Evolutionary conservation across 1,140 invertebrate species (phyloP).

Genomic region (Goniozus legneri): DNA sequence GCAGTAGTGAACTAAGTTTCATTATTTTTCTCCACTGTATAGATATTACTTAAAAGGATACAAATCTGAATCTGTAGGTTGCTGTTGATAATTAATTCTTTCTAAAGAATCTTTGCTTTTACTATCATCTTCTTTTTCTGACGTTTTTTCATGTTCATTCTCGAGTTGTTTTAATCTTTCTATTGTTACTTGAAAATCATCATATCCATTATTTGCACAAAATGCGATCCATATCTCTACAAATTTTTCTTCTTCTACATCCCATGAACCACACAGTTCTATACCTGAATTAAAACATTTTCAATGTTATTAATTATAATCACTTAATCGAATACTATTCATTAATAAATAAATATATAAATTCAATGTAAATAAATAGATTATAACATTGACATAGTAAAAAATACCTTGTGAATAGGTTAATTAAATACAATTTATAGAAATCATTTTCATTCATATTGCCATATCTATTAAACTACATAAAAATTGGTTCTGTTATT

Average conservation of each 20-base stretch:
- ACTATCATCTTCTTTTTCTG: conserved; percentile 15
- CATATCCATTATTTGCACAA: conserved; percentile 27
- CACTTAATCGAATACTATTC: too few relatives aligned
- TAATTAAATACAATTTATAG: too few relatives aligned
- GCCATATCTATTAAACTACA: too few relatives aligned
- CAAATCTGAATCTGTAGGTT: conserved; percentile 2
- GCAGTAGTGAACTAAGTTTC: not conserved
- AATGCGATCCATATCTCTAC: conserved; percentile 48
- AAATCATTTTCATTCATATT: too few relatives aligned
- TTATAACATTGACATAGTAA: too few relatives aligned
- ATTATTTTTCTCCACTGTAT: not conserved
- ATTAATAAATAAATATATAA: too few relatives aligned
- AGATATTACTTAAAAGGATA: conserved; percentile 24
- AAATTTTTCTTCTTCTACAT: conserved; percentile 43
- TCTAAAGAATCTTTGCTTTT: not conserved
- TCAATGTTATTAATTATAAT: too few relatives aligned
- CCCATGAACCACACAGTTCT: conserved; percentile 38
- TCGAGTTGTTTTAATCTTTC: conserved; percentile 38
- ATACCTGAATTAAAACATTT: conserved; percentile 32
- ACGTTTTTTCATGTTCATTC: too few relatives aligned
- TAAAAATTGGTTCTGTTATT: too few relatives aligned
- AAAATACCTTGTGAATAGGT: too few relatives aligned
- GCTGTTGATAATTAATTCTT: not conserved
- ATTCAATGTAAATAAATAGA: too few relatives aligned
- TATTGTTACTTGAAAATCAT: conserved; percentile 37